phyloP scores from a whole-genome alignment of 2,797 vertebrate species.

The Balearica regulorum region DNA sequence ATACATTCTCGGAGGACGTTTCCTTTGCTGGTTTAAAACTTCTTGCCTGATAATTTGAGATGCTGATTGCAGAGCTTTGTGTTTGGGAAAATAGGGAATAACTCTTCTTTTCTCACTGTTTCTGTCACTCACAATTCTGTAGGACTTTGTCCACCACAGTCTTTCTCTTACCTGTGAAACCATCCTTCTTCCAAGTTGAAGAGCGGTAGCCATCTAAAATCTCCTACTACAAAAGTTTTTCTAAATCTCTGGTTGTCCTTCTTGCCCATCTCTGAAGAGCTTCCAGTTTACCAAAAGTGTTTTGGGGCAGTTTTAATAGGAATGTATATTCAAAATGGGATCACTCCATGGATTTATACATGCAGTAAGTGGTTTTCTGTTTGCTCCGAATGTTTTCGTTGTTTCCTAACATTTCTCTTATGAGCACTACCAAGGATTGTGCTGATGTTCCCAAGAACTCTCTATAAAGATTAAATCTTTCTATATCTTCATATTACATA shows the following conservation, averaged over 20 bases:
- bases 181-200: background rate
- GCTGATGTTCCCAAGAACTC: background rate
- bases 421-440: background rate
- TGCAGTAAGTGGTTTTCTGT: background rate
- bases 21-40: background rate
- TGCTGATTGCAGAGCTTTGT: background rate
- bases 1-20: background rate
- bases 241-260: background rate
- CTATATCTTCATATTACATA: background rate
- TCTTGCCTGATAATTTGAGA: background rate
- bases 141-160: background rate
- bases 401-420: background rate
- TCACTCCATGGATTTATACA: background rate
- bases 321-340: background rate
- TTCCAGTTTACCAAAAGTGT: background rate
- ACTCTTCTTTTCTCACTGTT: background rate
- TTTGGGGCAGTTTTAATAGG: background rate
- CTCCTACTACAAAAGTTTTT: background rate
- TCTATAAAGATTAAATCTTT: background rate
- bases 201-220: background rate
- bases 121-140: background rate
- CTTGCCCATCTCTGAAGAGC: background rate
- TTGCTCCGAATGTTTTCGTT: background rate
- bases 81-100: background rate
- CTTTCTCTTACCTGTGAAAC: background rate